These are phyloP conservation scores for Amiota communis DNA, from an alignment of 2,888 invertebrate genomes.

Conservation along the genomic window DNA sequence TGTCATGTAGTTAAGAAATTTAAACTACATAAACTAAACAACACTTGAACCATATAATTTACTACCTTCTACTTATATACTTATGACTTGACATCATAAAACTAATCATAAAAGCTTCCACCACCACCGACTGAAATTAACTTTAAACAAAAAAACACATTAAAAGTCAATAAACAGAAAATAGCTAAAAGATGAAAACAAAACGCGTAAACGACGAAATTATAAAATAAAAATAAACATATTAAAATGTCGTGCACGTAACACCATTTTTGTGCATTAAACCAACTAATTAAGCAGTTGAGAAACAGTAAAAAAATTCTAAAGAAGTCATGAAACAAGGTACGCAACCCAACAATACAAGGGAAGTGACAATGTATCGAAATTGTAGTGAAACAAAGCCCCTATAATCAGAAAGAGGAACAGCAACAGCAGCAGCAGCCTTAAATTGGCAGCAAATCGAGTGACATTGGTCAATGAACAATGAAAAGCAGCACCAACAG, in stretches of 20 bases:
- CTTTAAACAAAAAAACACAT: constrained; percentile 16
- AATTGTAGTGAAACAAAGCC: background rate
- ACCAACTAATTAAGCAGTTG: constrained; percentile 28
- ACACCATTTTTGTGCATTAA: constrained; percentile 26
- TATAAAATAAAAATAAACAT: constrained; percentile 4
- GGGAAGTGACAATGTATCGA: background rate
- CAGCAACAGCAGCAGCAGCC: background rate
- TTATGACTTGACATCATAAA: no score
- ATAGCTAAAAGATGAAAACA: background rate
- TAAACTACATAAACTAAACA: no score
- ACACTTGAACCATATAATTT: no score
- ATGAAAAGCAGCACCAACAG: constrained; percentile 1
- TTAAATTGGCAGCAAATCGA: constrained; percentile 9
- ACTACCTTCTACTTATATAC: no score
- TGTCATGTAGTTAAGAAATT: no score
- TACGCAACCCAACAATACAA: background rate
- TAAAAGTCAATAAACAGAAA: constrained; percentile 26
- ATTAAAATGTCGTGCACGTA: constrained; percentile 27
- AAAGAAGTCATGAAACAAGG: no score
- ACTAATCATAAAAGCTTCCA: background rate
- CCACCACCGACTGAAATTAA: constrained; percentile 15
- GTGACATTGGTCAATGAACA: constrained; percentile 16
- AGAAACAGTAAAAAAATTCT: background rate
- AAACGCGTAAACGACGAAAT: background rate
- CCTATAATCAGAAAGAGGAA: no score